Conservation (phyloP, 2,888 invertebrate genomes). For the Pollenia amentaria region DNA sequence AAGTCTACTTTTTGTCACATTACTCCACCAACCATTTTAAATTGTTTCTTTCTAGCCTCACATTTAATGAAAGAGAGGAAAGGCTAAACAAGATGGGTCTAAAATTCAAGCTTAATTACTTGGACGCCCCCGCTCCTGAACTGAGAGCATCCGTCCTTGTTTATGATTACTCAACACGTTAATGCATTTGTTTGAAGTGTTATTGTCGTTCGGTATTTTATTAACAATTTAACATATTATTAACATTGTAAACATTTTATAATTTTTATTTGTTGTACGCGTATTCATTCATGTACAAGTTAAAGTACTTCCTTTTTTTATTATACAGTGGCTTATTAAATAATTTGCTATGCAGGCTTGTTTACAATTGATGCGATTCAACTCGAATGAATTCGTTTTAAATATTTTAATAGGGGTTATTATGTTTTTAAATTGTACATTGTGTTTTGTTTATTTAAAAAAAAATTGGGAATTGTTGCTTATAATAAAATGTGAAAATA, state of each 20-base stretch:
- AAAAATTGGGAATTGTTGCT: background rate
- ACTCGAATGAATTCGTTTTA: background rate
- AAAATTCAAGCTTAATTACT: no score
- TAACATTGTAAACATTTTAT: constrained; percentile 51
- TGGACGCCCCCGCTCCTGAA: no score
- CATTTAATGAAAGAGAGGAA: no score
- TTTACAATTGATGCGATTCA: constrained; percentile 14
- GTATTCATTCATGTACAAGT: background rate
- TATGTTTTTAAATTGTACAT: constrained; percentile 10
- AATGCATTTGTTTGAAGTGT: background rate
- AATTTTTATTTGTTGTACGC: constrained; percentile 6
- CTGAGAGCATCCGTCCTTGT: no score
- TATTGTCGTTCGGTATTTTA: constrained; percentile 34
- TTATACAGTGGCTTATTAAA: constrained; percentile 30
- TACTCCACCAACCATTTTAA: no score
- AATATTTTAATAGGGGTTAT: constrained; percentile 18
- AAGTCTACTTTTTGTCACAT: no score
- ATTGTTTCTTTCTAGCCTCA: no score
- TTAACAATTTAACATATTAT: constrained; percentile 62
- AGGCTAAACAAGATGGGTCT: no score
- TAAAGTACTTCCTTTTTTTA: constrained; percentile 32
- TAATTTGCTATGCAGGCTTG: constrained; percentile 24
- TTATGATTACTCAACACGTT: background rate
- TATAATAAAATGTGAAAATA: no score
- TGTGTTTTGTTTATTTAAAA: background rate